Base-by-base conservation (phyloP, 2,888 invertebrate species). In the Argyra leucocephala region DNA sequence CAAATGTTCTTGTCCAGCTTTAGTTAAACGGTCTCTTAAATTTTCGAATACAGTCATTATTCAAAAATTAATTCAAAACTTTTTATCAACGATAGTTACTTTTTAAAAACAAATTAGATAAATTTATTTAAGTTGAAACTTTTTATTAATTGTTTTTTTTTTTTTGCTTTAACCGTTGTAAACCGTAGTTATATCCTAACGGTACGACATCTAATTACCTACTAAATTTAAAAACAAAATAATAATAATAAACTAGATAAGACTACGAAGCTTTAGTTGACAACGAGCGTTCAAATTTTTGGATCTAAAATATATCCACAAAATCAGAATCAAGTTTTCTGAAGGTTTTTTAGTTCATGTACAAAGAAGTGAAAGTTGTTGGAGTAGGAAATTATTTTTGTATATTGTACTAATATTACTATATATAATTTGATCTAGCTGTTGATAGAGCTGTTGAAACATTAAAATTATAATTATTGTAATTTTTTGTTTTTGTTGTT, bases 1-100 rank as follows among this genome's bases (percentile, higher is more conserved):
- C 70, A 95, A 82, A 76, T 95, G 94, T 69, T 88, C 87, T 81
- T 95, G 95, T 65, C 86, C 86, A 76, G 87, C 85, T 70, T 83
- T 78, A 63, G 80, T 77, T 68, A 91, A 80, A 61, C 81, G 78
- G 69, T 80, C 78, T 69, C 79, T 77, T 67, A 87, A 74, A 71
- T 78, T 80, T 71, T 83, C 83, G 76, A 82, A 82, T 72, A 81
- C 79, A 65, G 83, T 81, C 85, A 85, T 86, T 36, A 26, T 65
- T 65, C 0, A n/a, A 31, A 31, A 15, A 21, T 21, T 48, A 22
- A 22, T 63, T 21, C 23, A 15, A 60, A n/a, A 62, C 2, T 21
- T 9, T 22, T 65, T 65, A 48, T 64, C 61, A 62, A 62, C 65
- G 37, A 63, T 58, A 63, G 61, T 67, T 61, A 63, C 61, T 10